Evolutionary conservation across 2,113 vertebrate genomes (phyloP), one percentile per base, ranked within the genome.

Genomic region (Crypturellus undulatus): DNA sequence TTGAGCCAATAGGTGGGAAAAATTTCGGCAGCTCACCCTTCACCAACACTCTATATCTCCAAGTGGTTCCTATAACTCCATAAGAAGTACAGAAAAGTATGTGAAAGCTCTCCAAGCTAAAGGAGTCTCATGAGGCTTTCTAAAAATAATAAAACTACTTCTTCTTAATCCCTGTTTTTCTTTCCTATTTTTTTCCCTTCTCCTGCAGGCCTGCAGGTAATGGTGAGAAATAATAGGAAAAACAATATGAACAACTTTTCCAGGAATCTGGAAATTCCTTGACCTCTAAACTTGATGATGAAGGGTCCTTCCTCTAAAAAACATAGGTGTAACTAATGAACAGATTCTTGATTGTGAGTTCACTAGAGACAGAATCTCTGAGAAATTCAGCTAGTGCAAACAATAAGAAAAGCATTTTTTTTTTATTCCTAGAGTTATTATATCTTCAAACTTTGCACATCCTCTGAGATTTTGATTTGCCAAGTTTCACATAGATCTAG

Each of bases 131-230:
- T 8, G 73, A 79, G 91, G 32, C 70, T 79, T 94, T 89, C 12
- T 72, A 43, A 85, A 87, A 92, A 18, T 26, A 51, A 91, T 73
- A 84, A 79, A 92, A 52, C 6, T 26, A 11, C 28, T 78, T 79
- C n/a, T 85, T 73, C 75, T 22, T 83, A 82, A 91, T 51, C 67
- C 38, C 2, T 85, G 51, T 24, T 94, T 94, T 94, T 75, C 38
- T 80, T 85, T 17, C 26, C 24, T 36, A 25, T 32, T 56, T 56
- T 54, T 56, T 30, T 30, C 18, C 22, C 22, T 49, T 49, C 49
- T 19, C 21, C 21, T 38, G 38, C 38, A 38, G 38, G 38, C 16
- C 47, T 56, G 8, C 14, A 51, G 2, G 11, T 43, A 40, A 43
- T 4, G 36, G 30, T 82, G 14, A 90, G 30, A 51, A 78, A 58